Conservation (phyloP, 2,113 vertebrate species). For the Neofelis nebulosa region DNA sequence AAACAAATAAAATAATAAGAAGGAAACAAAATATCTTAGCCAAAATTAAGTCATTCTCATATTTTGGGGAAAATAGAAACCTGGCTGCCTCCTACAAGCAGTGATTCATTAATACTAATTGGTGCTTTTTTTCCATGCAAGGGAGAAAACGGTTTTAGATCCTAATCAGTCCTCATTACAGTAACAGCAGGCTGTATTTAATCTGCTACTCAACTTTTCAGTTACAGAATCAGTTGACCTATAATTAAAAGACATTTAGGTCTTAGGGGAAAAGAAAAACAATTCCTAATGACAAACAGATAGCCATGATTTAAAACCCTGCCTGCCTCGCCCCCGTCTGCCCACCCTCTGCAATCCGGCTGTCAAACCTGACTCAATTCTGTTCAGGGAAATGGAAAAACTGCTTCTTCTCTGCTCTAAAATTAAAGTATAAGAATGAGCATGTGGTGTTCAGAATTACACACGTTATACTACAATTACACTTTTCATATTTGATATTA, state of each 20-base stretch:
- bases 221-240: constrained; percentile 72
- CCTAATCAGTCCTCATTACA: constrained; percentile 83
- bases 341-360: not conserved
- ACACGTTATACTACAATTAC: not conserved
- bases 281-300: constrained; percentile 61
- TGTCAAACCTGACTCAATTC: not conserved
- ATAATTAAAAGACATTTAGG: constrained; percentile 63
- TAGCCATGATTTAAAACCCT: not conserved
- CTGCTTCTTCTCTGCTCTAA: not conserved
- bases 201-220: constrained; percentile 66
- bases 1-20: not conserved
- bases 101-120: constrained; percentile 88
- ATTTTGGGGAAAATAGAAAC: constrained; percentile 78
- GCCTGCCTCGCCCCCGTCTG: not conserved
- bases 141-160: constrained; percentile 75
- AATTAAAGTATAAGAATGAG: not conserved
- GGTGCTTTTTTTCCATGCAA: constrained; percentile 65
- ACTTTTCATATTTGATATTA: not conserved
- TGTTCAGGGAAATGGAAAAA: not conserved
- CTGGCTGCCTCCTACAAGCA: constrained; percentile 71
- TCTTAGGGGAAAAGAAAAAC: constrained; percentile 51
- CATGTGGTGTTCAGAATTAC: not conserved
- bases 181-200: constrained; percentile 80
- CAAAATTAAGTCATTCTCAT: constrained; percentile 84
- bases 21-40: constrained; percentile 77